phyloP scores from a whole-genome alignment of 2,113 vertebrate genomes.

The Silurus meridionalis region DNA sequence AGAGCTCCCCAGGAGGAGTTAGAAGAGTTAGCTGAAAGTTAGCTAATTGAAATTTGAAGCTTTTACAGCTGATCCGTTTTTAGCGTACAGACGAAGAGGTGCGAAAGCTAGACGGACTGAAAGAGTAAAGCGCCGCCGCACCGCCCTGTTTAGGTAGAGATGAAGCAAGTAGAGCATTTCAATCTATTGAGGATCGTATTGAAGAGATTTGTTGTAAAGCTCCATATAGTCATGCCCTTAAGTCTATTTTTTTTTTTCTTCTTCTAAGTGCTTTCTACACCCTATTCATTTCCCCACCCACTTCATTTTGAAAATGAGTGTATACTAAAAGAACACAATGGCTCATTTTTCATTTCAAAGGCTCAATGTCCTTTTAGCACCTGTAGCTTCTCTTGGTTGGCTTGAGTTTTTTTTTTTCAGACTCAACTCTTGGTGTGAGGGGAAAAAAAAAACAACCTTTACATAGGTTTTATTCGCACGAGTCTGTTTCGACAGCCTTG shows the following conservation, averaged over 20 bases:
- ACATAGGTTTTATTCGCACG: constrained; percentile 76
- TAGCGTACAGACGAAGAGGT: neutral
- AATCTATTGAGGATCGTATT: neutral
- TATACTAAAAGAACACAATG: neutral
- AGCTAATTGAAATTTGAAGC: neutral
- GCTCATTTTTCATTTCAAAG: neutral
- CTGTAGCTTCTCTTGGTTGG: constrained; percentile 32
- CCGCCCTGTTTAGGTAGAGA: neutral
- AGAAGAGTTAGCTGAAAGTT: too few species aligned
- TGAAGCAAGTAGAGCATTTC: neutral
- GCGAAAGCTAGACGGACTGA: neutral
- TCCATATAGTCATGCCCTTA: neutral
- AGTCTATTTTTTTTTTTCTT: neutral
- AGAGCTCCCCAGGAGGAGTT: too few species aligned
- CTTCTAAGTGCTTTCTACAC: neutral
- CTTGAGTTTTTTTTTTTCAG: constrained; percentile 60
- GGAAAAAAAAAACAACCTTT: constrained; percentile 60
- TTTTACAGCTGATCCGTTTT: neutral
- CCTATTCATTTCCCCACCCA: neutral
- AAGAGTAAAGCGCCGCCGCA: neutral
- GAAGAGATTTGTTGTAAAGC: neutral
- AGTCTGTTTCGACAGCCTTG: constrained; percentile 77
- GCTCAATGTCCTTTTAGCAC: constrained; percentile 14
- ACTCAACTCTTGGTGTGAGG: constrained; percentile 75
- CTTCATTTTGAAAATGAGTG: neutral